Base-by-base conservation (phyloP, 53 echinoderm and acorn worm genomes). In the Crossaster papposus region DNA sequence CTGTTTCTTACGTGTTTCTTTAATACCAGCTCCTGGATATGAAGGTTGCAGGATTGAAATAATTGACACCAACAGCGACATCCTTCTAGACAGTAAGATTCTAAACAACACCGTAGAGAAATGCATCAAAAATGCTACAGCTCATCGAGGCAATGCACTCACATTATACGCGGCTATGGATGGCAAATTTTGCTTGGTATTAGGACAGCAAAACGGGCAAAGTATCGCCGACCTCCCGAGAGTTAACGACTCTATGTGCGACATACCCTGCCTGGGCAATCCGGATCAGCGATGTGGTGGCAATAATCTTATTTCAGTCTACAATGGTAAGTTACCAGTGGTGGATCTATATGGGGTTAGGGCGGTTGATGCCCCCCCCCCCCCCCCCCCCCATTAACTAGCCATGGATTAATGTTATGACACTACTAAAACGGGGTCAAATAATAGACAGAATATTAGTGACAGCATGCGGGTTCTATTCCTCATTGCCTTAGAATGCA, bases 281-380 rank as follows among this genome's bases (percentile, higher is more conserved):
- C 12, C 32, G 28, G 26, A 80, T 31, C 80, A 80, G 30, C 38
- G 7, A 8, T 80, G 80, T 14, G n/a, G n/a, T n/a, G n/a, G n/a
- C n/a, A n/a, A n/a, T n/a, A n/a, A n/a, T n/a, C n/a, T n/a, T n/a
- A n/a, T n/a, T n/a, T n/a, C n/a, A n/a, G n/a, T n/a, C n/a, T n/a
- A n/a, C n/a, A n/a, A n/a, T n/a, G n/a, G n/a, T 53, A 54, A 30
- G 50, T 10, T 9, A 26, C 52, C 28, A 18, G 30, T 53, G 29
- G 53, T 29, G 18, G 24, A 54, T 53, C 80, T 80, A 4, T 80
- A 80, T 80, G 54, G 50, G 52, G 80, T 53, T 58, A 80, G n/a
- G n/a, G n/a, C n/a, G n/a, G n/a, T n/a, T n/a, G n/a, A n/a, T n/a
- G n/a, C n/a, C n/a, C n/a, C n/a, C 52, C 31, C n/a, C n/a, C n/a